phyloP scores from a whole-genome alignment of 1,140 invertebrate species.

The Drosophila mayri region DNA sequence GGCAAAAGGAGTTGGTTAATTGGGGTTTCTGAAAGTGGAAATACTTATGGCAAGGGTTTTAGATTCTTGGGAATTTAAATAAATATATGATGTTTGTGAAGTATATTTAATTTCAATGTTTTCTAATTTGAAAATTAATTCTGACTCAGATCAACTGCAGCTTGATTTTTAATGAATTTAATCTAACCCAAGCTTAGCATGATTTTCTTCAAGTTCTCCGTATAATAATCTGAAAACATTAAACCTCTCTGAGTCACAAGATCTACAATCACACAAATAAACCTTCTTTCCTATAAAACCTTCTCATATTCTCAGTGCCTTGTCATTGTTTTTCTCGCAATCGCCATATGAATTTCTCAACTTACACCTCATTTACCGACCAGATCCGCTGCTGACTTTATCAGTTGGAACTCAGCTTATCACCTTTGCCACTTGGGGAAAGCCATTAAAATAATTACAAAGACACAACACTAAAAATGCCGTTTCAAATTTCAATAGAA shows the following conservation, averaged over 20 bases:
- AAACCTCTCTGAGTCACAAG: constrained; percentile 6
- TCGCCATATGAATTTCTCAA: constrained; percentile 15
- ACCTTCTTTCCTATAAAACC: neutral
- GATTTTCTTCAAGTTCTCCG: neutral
- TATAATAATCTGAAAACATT: neutral
- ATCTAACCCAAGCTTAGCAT: neutral
- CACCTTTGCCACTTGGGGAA: constrained; percentile 15
- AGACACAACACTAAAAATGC: constrained; percentile 61
- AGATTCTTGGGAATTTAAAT: neutral
- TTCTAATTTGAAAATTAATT: too few species aligned
- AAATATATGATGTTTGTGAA: neutral
- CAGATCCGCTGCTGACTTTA: constrained; percentile 20
- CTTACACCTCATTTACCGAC: constrained; percentile 20
- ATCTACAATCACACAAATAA: neutral
- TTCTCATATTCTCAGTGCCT: constrained; percentile 1
- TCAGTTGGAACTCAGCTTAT: constrained; percentile 19
- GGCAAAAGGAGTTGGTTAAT: neutral
- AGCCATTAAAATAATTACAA: constrained; percentile 48
- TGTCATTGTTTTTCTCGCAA: constrained; percentile 28
- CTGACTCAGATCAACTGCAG: too few species aligned
- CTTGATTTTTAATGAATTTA: neutral
- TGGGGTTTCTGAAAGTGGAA: neutral
- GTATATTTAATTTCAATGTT: too few species aligned
- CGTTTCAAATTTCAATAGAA: constrained; percentile 82
- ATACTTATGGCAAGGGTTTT: too few species aligned